Evolutionary conservation across 2,888 invertebrate genomes (phyloP), one percentile per base, ranked within the genome.

Genomic region (Catocala nupta): DNA sequence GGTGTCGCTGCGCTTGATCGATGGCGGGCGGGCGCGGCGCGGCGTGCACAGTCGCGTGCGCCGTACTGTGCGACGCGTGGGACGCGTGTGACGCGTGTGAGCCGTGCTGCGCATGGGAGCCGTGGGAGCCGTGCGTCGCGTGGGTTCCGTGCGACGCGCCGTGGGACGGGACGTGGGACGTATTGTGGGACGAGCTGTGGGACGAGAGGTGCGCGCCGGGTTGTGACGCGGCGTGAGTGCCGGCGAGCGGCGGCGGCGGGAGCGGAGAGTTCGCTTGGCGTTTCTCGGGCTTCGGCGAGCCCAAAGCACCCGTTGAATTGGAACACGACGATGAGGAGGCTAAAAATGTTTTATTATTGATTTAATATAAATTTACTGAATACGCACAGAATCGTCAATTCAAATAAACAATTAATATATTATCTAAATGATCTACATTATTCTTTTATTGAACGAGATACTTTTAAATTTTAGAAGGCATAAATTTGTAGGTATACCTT

Each of bases 281-380:
- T 90, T 98, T 97, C 89, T 98, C 98, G 0, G 98, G 98, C 86
- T 98, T 98, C 0, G 98, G 98, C 0, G 98, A 98, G 11, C 97
- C 96, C n/a, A 97, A 91, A 78, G 96, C 97, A 39, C 96, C 96
- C 71, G 96, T 95, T 5, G 96, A 96, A 71, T 96, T 96, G 12
- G 95, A 95, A 70, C 96, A 96, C 0, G 97, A 97, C 5, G 97
- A 97, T 10, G 97, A 97, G 1, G 96, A 97, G 90, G 90, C 93
- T 93, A 25, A 1, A 25, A 25, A 25, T 25, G 4, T 3, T 25
- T 25, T 3, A 25, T 25, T 25, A 25, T 25, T 25, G 25, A 3
- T 25, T 25, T 25, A 16, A 16, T 16, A 16, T 16, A 16, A 16
- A 16, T 16, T 16, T 16, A 16, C 16, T 16, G 16, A 16, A 16